phyloP scores from a whole-genome alignment of 1,140 invertebrate species.

The Euura lappo region DNA sequence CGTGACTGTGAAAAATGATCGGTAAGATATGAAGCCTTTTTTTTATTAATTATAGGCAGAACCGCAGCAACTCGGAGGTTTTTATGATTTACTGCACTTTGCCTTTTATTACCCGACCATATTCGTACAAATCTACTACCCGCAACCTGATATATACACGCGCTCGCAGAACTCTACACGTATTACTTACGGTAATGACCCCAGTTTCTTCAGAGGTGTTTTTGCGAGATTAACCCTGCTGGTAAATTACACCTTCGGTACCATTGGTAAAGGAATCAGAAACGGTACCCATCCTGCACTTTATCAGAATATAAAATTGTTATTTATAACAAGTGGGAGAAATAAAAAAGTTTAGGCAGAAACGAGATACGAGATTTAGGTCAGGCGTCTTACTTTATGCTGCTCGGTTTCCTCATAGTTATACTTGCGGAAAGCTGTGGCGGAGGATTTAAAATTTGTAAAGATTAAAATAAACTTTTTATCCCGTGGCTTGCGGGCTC shows the following conservation, averaged over 20 bases:
- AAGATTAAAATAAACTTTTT: slow-evolving; percentile 58
- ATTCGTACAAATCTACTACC: background rate
- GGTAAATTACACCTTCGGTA: background rate
- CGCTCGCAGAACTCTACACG: background rate
- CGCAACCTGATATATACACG: background rate
- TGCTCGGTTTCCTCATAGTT: background rate
- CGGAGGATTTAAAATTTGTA: slow-evolving; percentile 48
- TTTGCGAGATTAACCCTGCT: slow-evolving; percentile 1
- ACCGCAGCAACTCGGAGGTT: background rate
- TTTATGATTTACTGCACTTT: slow-evolving; percentile 1
- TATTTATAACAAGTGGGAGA: background rate
- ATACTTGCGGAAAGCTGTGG: slow-evolving; percentile 22
- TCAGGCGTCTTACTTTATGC: slow-evolving; percentile 15
- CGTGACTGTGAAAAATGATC: slow-evolving; percentile 1
- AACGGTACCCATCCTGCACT: background rate
- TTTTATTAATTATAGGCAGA: slow-evolving; percentile 9
- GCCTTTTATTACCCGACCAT: background rate
- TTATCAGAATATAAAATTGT: background rate
- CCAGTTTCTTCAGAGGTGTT: background rate
- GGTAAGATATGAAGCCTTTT: background rate
- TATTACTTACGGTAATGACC: background rate
- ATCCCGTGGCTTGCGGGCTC: slow-evolving; percentile 31
- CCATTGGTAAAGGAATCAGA: background rate
- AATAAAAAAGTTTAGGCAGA: slow-evolving; percentile 10
- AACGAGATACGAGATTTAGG: slow-evolving; percentile 15